These are phyloP conservation scores for Oryzias celebensis DNA, from an alignment of 2,113 vertebrate genomes.

Conservation along the genomic window DNA sequence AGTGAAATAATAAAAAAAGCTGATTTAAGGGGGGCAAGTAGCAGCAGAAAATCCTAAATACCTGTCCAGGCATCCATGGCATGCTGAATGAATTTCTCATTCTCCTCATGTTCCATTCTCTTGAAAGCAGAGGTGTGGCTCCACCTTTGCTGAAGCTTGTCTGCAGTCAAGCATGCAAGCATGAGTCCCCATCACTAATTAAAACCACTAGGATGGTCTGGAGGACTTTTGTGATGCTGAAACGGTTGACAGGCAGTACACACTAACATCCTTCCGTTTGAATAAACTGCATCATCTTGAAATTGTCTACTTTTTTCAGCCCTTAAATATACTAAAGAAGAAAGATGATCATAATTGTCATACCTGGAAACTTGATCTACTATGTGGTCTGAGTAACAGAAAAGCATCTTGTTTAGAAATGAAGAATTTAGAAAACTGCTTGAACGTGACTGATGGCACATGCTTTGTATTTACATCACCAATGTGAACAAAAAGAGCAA, in stretches of 20 bases:
- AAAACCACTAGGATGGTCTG: conserved; percentile 21
- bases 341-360: no score
- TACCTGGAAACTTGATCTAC: no score
- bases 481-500: no score
- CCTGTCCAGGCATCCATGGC: conserved; percentile 71
- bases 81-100: conserved; percentile 66
- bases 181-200: conserved; percentile 27
- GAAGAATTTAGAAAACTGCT: no score
- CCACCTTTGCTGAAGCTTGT: conserved; percentile 59
- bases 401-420: no score
- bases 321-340: no score
- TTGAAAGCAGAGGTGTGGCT: conserved; percentile 55
- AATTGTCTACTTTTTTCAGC: no score
- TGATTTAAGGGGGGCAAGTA: conserved; percentile 26
- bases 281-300: not conserved
- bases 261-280: conserved; percentile 4
- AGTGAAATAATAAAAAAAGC: conserved; percentile 17
- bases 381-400: no score
- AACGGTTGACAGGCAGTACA: not conserved
- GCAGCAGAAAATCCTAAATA: conserved; percentile 63
- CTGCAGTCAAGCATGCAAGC: conserved; percentile 37
- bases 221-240: conserved; percentile 7
- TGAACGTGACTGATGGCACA: no score
- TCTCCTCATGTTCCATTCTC: conserved; percentile 51
- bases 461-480: no score